Conservation (phyloP, 1,140 invertebrate genomes). For the Meloidogyne floridensis region DNA sequence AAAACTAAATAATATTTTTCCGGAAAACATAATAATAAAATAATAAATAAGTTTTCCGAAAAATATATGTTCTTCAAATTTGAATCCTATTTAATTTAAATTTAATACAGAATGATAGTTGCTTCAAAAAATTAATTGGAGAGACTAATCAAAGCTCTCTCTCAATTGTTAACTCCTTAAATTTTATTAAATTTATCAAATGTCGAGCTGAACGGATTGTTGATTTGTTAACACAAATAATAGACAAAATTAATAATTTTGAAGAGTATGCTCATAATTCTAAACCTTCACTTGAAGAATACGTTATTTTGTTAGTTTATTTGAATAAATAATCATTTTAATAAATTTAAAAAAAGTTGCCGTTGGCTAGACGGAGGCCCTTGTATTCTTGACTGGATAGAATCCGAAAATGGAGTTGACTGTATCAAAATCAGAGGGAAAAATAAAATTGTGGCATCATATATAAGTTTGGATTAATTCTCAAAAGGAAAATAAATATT, state of each 20-base stretch:
- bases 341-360: slow-evolving; percentile 7
- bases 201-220: slow-evolving; percentile 4
- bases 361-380: slow-evolving; percentile 26
- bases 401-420: slow-evolving; percentile 20
- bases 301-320: slow-evolving; percentile 23
- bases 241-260: slow-evolving; percentile 9
- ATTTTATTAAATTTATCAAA: slow-evolving; percentile 11
- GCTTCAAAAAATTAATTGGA: background rate
- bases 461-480: background rate
- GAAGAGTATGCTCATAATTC: slow-evolving; percentile 1
- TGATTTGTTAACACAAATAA: slow-evolving; percentile 6
- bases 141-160: background rate
- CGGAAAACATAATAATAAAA: no score
- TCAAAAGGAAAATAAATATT: no score
- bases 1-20: no score
- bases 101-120: background rate
- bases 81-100: no score
- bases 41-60: no score
- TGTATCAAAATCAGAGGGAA: slow-evolving; percentile 20
- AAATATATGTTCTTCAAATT: no score
- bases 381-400: slow-evolving; percentile 17
- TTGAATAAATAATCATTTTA: background rate
- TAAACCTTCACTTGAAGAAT: slow-evolving; percentile 14
- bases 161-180: background rate
- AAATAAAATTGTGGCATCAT: slow-evolving; percentile 13